These are phyloP conservation scores for Phaedon cochleariae DNA, from an alignment of 2,888 invertebrate genomes.

Conservation along the genomic window DNA sequence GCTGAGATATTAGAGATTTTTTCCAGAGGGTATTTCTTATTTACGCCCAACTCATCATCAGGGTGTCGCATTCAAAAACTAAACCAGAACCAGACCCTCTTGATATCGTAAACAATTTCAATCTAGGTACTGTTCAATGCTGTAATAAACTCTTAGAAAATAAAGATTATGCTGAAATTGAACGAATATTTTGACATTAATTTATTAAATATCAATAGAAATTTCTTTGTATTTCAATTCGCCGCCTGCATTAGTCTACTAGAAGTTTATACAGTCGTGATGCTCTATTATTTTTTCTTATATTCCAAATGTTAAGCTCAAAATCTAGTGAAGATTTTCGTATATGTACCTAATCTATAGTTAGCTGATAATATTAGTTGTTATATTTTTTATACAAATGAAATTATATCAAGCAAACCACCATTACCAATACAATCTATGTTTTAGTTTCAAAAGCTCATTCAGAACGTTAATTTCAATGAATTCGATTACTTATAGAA, in stretches of 20 bases:
- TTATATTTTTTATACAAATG: slow-evolving; percentile 47
- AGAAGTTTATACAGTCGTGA: neutral
- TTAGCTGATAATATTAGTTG: slow-evolving; percentile 43
- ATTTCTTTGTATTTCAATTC: slow-evolving; percentile 30
- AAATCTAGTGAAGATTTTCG: slow-evolving; percentile 36
- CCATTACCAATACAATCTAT: slow-evolving; percentile 33
- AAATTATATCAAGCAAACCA: slow-evolving; percentile 30
- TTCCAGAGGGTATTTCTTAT: too few relatives aligned
- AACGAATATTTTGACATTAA: slow-evolving; percentile 22
- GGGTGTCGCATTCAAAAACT: too few relatives aligned
- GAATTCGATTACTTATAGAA: too few relatives aligned
- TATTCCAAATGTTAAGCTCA: slow-evolving; percentile 41
- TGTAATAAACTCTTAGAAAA: too few relatives aligned
- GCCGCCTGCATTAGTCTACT: slow-evolving; percentile 32
- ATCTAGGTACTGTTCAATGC: too few relatives aligned
- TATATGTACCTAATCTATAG: slow-evolving; percentile 29
- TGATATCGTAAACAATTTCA: too few relatives aligned
- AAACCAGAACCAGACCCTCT: too few relatives aligned
- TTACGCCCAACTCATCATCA: too few relatives aligned
- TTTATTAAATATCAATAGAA: slow-evolving; percentile 16
- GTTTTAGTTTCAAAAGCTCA: neutral
- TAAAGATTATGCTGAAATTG: neutral
- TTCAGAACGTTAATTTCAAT: too few relatives aligned
- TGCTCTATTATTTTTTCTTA: slow-evolving; percentile 19
- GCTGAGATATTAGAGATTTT: too few relatives aligned